Percentiles rank a stretch among this genome's conserved stretches.
Conservation (phyloP, 1,140 invertebrate species). For the Philaenus spumarius region DNA sequence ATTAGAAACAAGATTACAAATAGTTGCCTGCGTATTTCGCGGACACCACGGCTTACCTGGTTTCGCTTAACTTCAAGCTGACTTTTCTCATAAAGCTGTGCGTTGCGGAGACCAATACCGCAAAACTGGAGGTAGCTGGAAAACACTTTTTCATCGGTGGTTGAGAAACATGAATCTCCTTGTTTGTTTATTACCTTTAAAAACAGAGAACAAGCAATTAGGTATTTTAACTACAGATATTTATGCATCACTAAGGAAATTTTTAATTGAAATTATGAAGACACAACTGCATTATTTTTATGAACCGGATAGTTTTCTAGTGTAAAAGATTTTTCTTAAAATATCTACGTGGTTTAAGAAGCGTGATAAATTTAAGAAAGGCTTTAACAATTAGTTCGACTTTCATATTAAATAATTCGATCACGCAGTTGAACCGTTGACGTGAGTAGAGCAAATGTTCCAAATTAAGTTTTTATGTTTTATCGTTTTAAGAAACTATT, state of each 20-base stretch:
- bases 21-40: no score
- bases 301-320: not conserved
- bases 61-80: constrained; percentile 91
- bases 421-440: no score
- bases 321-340: not conserved
- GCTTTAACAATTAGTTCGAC: no score
- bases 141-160: constrained; percentile 87
- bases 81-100: constrained; percentile 89
- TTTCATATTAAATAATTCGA: no score
- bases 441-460: no score
- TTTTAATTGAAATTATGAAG: not conserved
- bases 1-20: no score
- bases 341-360: no score
- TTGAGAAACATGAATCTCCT: constrained; percentile 69
- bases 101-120: constrained; percentile 86
- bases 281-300: not conserved
- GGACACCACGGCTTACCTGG: constrained; percentile 53
- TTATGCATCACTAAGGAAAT: no score
- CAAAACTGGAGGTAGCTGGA: constrained; percentile 91
- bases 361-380: no score
- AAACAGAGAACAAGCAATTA: constrained; percentile 17
- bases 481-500: constrained; percentile 1
- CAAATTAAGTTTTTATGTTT: no score
- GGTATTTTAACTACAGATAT: no score
- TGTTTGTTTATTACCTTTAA: constrained; percentile 88